Conservation (phyloP, 2,797 vertebrate species). For the Apodemus agrarius region DNA sequence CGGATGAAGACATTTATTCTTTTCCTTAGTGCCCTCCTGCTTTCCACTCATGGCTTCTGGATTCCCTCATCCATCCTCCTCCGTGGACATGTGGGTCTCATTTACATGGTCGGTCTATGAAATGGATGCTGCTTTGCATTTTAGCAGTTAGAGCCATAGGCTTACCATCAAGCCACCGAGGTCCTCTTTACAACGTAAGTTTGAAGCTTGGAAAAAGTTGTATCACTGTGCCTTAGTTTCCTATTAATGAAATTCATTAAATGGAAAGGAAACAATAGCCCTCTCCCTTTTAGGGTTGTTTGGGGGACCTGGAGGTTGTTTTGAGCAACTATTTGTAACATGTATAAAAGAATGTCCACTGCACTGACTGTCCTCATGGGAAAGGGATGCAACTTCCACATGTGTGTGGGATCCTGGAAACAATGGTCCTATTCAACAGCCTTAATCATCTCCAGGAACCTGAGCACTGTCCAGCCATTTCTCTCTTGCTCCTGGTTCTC, state of each 20-base stretch:
- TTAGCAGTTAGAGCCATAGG: not conserved
- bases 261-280: not conserved
- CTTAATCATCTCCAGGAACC: constrained; percentile 4
- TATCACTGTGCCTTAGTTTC: not conserved
- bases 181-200: not conserved
- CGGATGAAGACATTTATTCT: not conserved
- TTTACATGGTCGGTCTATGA: not conserved
- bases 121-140: not conserved
- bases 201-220: not conserved
- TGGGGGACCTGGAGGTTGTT: not conserved
- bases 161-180: not conserved
- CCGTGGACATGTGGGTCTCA: not conserved
- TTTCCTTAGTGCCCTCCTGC: not conserved
- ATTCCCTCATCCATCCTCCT: not conserved
- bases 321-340: not conserved
- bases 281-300: not conserved
- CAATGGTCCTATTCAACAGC: not conserved
- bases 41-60: not conserved
- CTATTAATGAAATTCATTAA: not conserved
- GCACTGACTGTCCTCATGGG: not conserved
- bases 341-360: not conserved
- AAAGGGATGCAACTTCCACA: not conserved
- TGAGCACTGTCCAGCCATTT: not conserved
- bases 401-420: not conserved
- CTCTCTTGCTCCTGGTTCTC: not conserved